Percentiles rank a stretch among this genome's conserved stretches.
Conservation (phyloP, 2,888 invertebrate species). For the Pegoplata infirma region DNA sequence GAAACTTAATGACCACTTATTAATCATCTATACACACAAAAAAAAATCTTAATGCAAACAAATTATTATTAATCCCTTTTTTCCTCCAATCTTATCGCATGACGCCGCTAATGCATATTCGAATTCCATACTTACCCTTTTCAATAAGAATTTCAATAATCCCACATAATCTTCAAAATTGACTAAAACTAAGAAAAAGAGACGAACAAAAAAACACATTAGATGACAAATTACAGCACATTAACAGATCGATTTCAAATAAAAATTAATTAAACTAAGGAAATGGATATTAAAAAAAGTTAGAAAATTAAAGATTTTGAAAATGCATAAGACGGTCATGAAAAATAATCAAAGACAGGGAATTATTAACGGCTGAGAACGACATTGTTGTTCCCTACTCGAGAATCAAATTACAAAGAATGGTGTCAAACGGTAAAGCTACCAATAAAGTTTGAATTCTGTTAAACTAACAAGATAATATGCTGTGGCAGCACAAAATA, state of each 20-base stretch:
- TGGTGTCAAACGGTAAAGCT: too few relatives aligned
- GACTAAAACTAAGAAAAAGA: neutral
- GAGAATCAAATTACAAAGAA: too few relatives aligned
- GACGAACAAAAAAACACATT: slow-evolving; percentile 2
- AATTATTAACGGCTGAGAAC: too few relatives aligned
- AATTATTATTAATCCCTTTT: slow-evolving; percentile 43
- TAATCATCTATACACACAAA: neutral
- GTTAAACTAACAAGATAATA: too few relatives aligned
- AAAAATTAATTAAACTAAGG: neutral
- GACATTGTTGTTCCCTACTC: too few relatives aligned
- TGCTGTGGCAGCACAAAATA: too few relatives aligned
- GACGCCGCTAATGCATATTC: slow-evolving; percentile 25
- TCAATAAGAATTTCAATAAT: slow-evolving; percentile 24
- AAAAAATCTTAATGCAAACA: slow-evolving; percentile 27
- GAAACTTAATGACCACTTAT: neutral
- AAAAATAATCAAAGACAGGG: too few relatives aligned
- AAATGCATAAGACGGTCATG: neutral
- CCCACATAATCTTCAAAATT: slow-evolving; percentile 28
- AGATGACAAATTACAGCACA: slow-evolving; percentile 39
- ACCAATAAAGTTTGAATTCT: too few relatives aligned
- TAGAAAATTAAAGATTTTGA: neutral
- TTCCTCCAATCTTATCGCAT: slow-evolving; percentile 24
- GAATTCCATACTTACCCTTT: neutral
- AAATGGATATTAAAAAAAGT: neutral
- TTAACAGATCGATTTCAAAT: slow-evolving; percentile 46